phyloP scores from a whole-genome alignment of 2,113 vertebrate genomes.

The Syrrhaptes paradoxus region DNA sequence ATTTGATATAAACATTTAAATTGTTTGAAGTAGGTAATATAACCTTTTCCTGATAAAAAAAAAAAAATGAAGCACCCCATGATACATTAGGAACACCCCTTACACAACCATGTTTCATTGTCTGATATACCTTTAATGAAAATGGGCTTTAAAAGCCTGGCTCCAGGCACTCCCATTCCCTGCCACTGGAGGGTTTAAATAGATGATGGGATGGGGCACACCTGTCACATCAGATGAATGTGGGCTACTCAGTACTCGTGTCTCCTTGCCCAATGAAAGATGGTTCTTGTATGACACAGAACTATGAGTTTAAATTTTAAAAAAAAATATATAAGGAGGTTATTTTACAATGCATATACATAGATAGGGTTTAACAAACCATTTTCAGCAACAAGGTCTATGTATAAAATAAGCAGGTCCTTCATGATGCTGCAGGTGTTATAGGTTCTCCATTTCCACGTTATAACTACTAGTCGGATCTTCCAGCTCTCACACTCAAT shows the following conservation, averaged over 20 bases:
- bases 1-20: not conserved
- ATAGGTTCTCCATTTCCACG: rapidly evolving
- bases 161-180: not conserved
- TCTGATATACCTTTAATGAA: not conserved
- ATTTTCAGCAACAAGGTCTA: not conserved
- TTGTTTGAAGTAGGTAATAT: rapidly evolving
- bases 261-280: not conserved
- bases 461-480: not conserved
- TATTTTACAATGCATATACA: not conserved
- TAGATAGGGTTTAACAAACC: not conserved
- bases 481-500: not conserved
- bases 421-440: not conserved
- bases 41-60: rapidly evolving
- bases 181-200: not conserved
- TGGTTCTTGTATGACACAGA: not conserved
- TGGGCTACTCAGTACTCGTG: not conserved
- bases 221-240: not conserved
- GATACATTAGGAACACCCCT: not conserved
- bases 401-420: not conserved
- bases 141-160: not conserved
- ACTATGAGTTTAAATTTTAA: not conserved
- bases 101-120: not conserved
- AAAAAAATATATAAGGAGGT: rapidly evolving
- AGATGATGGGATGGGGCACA: not conserved
- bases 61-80: rapidly evolving